Percentiles rank a stretch among this genome's conserved stretches.
These are phyloP conservation scores for Eciton burchellii DNA, from an alignment of 1,140 invertebrate genomes.

Conservation along the genomic window DNA sequence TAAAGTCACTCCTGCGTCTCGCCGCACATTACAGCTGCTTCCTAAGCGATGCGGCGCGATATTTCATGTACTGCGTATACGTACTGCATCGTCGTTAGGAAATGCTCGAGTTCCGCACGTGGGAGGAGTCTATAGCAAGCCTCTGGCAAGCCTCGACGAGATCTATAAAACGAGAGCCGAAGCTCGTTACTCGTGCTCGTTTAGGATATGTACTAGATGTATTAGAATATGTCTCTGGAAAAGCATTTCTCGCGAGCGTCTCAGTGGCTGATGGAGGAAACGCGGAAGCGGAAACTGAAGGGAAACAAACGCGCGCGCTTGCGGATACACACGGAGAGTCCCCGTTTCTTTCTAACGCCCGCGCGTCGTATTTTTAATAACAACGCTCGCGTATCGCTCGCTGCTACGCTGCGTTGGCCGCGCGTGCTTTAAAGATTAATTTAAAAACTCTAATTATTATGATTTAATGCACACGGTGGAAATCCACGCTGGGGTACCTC, in stretches of 20 bases:
- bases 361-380: conserved; percentile 49
- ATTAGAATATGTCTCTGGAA: too few relatives aligned
- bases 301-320: conserved; percentile 47
- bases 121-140: too few relatives aligned
- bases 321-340: conserved; percentile 5
- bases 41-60: conserved; percentile 55
- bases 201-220: too few relatives aligned
- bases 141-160: too few relatives aligned
- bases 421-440: conserved; percentile 36
- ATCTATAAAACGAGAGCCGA: too few relatives aligned
- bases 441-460: conserved; percentile 37
- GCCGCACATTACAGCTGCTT: conserved; percentile 41
- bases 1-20: conserved; percentile 38
- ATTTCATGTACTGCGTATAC: conserved; percentile 45
- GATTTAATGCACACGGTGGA: conserved; percentile 23
- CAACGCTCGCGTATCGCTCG: conserved; percentile 19
- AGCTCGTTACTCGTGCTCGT: too few relatives aligned
- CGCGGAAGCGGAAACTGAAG: too few relatives aligned
- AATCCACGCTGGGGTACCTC: conserved; percentile 21
- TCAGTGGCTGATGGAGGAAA: too few relatives aligned
- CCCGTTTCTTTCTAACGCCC: conserved; percentile 9
- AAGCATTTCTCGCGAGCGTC: too few relatives aligned
- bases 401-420: background rate
- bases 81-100: conserved; percentile 55
- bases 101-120: conserved; percentile 39